A percentile compares a stretch with the other conserved stretches of the same genome.
Conservation (phyloP, 2,888 invertebrate genomes). For the Drosophila multiciliata region DNA sequence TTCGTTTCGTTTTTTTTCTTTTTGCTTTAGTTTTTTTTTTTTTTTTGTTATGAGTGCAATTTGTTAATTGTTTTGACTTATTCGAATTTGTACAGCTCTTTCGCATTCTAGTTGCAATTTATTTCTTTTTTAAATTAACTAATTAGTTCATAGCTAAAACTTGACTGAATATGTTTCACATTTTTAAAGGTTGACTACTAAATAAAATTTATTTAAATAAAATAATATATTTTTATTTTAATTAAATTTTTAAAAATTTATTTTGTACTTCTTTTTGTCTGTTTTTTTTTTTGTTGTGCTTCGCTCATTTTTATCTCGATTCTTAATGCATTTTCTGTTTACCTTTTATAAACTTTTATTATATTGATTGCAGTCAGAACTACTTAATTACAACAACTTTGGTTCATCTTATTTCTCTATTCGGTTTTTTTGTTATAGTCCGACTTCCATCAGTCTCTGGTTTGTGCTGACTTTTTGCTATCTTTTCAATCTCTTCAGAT, state of each 20-base stretch:
- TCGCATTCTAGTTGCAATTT: conserved; percentile 26
- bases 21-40: neutral
- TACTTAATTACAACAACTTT: neutral
- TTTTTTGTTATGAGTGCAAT: conserved; percentile 20
- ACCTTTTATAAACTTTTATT: neutral
- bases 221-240: neutral
- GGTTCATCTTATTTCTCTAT: neutral
- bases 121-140: conserved; percentile 37
- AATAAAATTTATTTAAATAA: neutral
- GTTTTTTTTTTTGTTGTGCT: too few relatives aligned
- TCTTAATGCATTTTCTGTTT: neutral
- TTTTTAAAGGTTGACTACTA: neutral
- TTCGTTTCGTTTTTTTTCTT: conserved; percentile 13
- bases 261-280: neutral
- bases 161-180: neutral
- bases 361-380: neutral
- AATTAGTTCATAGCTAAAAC: conserved; percentile 10
- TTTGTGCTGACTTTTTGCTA: neutral
- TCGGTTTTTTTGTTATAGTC: neutral
- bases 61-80: conserved; percentile 50
- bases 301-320: neutral
- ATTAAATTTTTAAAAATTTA: neutral
- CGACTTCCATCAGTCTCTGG: neutral
- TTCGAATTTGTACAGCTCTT: conserved; percentile 26
- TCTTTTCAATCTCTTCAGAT: neutral